Base-by-base conservation (phyloP, 1,140 invertebrate genomes). In the Brachionus koreanus region DNA sequence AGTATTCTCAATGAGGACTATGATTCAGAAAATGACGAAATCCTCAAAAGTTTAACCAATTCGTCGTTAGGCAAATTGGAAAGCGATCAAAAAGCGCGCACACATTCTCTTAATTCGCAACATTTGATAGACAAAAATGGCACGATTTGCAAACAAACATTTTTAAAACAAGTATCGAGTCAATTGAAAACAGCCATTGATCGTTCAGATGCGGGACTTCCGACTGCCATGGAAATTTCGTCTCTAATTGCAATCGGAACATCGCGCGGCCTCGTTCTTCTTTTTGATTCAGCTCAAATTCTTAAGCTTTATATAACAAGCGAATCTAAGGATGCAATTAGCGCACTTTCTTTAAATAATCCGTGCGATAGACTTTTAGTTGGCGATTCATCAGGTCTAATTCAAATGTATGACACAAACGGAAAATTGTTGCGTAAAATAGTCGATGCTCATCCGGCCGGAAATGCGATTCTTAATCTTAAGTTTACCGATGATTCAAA, bases 201-300 rank as follows among this genome's bases (percentile, higher is more conserved):
- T 84, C 91, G 93, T 84, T 93, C 96, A 23, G 93, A 94, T 89
- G 93, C 94, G 76, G 95, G 95, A 25, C 90, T 93, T 79, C 94
- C 95, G 2, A 95, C 94, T 84, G 92, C 93, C 23, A 87, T 91
- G 83, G 93, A 93, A 46, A 92, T 93, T 75, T 91, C 91, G 1
- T 92, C 92, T 65, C 91, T 93, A 85, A 92, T 97, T 83, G 93
- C 93, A 19, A 91, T 98, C 65, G 96, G 96, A 42, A 98, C 95
- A 49, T 95, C 94, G 46, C 94, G 97, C 89, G 95, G 96, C 23
- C 91, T 95, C 83, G 91, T 97, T 76, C 88, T 98, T 13, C 92
- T 94, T 75, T 98, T 98, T 90, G 94, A 95, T 90, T 84, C 85
- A 85, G 83, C 10, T 35, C 85, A 42, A 46, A 63, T 72, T 46